A percentile compares a stretch with the other conserved stretches of the same genome.
Evolutionary conservation across 1,140 invertebrate species (phyloP).

Genomic region (Aleiodes sp.): DNA sequence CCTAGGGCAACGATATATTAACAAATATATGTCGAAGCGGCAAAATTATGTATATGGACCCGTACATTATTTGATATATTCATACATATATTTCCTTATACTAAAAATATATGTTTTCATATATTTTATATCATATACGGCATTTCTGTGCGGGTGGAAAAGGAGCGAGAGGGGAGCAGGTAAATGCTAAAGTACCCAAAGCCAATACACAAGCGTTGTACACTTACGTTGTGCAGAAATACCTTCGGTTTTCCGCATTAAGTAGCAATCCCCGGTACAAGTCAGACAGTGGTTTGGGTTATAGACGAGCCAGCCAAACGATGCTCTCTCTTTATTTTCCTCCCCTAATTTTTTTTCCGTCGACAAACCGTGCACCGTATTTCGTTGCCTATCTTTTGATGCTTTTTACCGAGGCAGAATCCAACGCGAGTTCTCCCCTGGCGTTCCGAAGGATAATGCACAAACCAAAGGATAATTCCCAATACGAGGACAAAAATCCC

Average conservation of each 20-base stretch:
- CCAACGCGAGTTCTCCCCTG: too few species aligned
- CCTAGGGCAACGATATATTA: too few species aligned
- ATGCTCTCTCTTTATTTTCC: constrained; percentile 5
- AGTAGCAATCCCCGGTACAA: constrained; percentile 52
- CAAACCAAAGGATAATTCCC: constrained; percentile 65
- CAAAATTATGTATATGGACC: too few species aligned
- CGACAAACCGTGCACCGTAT: constrained; percentile 11
- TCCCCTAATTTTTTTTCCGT: not conserved
- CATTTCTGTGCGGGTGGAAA: constrained; percentile 2
- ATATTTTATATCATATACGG: too few species aligned
- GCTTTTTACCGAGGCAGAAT: constrained; percentile 40
- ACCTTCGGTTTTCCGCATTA: constrained; percentile 46
- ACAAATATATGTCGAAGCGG: too few species aligned
- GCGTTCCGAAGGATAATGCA: constrained; percentile 58
- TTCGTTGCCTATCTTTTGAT: constrained; percentile 56
- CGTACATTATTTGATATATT: too few species aligned
- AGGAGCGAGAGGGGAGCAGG: constrained; percentile 19
- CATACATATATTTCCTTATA: too few species aligned
- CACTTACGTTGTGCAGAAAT: constrained; percentile 24
- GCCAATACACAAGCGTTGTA: not conserved
- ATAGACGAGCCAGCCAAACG: constrained; percentile 41
- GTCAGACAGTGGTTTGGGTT: constrained; percentile 54
- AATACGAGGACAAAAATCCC: constrained; percentile 61
- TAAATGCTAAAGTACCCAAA: not conserved
- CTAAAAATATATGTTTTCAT: too few species aligned